Evolutionary conservation across 2,797 vertebrate genomes (phyloP), one percentile per base, ranked within the genome.

Genomic region (Todus mexicanus): DNA sequence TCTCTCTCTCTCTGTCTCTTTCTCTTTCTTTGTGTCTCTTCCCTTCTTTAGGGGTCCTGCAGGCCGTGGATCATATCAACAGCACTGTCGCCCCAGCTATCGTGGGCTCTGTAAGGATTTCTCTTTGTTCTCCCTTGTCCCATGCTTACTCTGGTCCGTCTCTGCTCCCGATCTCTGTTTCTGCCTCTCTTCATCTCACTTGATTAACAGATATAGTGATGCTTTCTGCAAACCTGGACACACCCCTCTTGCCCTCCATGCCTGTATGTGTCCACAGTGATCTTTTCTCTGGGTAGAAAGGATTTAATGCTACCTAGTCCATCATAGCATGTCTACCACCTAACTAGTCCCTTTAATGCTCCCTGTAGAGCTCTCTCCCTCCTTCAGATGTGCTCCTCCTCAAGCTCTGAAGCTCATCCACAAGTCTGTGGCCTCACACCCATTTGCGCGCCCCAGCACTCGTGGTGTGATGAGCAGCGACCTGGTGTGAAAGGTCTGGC

Each of bases 41-140:
- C 82, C 71, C 81, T 90, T 96, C 91, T 94, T 65, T 94, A 98
- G 99, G 99, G 97, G 99, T 99, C 80, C 98, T 98, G 92, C 98
- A 99, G 96, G 99, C 99, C 51, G 98, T 99, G 79, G 97, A 98
- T 92, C 98, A 99, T 97, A 99, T 99, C 96, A 99, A 99, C 95
- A 98, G 98, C 96, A 98, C 98, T 94, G 98, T 99, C 16, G 98
- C 98, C 70, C 98, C 99, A 2, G 98, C 98, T 93, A 98, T 99
- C 90, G 92, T 98, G 90, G 96, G 98, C 94, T 98, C 98, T 87
- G 99, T 99, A 97, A 99, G 99, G 93, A 97, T 92, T 25, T 70
- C 82, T 94, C 89, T 96, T 93, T 95, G 82, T 87, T 95, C 77
- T 87, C 87, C 90, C 76, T 85, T 89, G 56, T 94, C 83, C 82